These are phyloP conservation scores for Leptura quadrifasciata DNA, from an alignment of 2,888 invertebrate species.

Conservation along the genomic window DNA sequence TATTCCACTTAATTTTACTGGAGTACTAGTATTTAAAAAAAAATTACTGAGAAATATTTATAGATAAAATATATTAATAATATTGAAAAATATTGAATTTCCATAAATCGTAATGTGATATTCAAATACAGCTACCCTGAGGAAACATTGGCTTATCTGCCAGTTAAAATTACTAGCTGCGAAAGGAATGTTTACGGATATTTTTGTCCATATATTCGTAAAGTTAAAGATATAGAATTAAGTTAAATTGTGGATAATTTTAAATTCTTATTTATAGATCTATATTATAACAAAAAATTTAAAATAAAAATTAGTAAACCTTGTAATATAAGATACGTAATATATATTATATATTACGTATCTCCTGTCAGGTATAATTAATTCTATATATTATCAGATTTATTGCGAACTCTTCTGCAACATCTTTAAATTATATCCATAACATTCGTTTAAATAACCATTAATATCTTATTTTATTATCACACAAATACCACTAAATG, in stretches of 20 bases:
- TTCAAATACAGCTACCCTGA: too few relatives aligned
- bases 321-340: background rate
- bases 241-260: background rate
- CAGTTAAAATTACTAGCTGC: too few relatives aligned
- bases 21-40: too few relatives aligned
- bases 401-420: background rate
- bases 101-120: too few relatives aligned
- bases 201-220: too few relatives aligned
- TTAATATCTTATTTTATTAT: constrained; percentile 6
- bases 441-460: background rate
- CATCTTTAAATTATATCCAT: background rate
- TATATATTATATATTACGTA: too few relatives aligned
- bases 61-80: too few relatives aligned
- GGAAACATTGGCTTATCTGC: too few relatives aligned
- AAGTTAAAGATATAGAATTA: background rate
- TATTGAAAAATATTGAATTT: too few relatives aligned
- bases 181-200: too few relatives aligned
- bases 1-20: too few relatives aligned
- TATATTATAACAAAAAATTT: background rate
- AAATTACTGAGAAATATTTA: too few relatives aligned
- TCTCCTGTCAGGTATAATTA: background rate
- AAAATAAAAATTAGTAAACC: background rate
- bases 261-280: background rate
- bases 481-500: background rate
- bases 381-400: background rate